Base-by-base conservation (phyloP, 2,797 vertebrate species). In the Phoxinus dragarum region DNA sequence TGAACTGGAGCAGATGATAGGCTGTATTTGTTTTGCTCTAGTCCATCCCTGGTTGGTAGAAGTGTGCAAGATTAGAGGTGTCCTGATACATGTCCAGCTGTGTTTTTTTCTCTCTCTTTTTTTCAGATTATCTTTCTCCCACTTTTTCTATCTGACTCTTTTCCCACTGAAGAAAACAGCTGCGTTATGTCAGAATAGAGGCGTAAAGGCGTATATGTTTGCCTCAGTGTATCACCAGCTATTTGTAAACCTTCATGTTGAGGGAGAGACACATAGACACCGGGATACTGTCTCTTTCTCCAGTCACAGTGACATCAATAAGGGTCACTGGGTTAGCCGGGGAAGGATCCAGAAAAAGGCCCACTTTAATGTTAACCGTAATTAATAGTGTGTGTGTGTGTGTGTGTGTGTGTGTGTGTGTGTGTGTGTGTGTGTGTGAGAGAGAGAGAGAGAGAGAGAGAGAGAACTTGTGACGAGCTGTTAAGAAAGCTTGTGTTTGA, bases 401-500 rank as follows among this genome's bases (percentile, higher is more conserved):
- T 47, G 81, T 42, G 81, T 54, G 72, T 52, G 80, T 72, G 80
- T 40, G 80, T 38, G 77, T 66, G 59, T 40, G 61, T 31, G 54
- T 40, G 82, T 23, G 21, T 19, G 61, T 59, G 68, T 82, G 67
- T 40, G 38, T 80, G 77, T 67, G 78, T n/a, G n/a, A n/a, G n/a
- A n/a, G n/a, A n/a, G n/a, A n/a, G n/a, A n/a, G n/a, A n/a, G n/a
- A n/a, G n/a, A n/a, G n/a, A n/a, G n/a, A n/a, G n/a, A n/a, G n/a
- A n/a, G n/a, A n/a, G 31, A 73, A 14, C 52, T 79, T 81, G 81
- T 74, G 83, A 86, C 44, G 38, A 84, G 74, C 78, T 74, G 59
- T 80, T 85, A 71, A 72, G 82, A 81, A 77, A 86, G 84, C 87
- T 81, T 79, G 88, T 94, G 91, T 95, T 94, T 94, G 90, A 93